Evolutionary conservation across 2,113 vertebrate species (phyloP), one percentile per base, ranked within the genome.

Genomic region (Gambusia holbrooki): DNA sequence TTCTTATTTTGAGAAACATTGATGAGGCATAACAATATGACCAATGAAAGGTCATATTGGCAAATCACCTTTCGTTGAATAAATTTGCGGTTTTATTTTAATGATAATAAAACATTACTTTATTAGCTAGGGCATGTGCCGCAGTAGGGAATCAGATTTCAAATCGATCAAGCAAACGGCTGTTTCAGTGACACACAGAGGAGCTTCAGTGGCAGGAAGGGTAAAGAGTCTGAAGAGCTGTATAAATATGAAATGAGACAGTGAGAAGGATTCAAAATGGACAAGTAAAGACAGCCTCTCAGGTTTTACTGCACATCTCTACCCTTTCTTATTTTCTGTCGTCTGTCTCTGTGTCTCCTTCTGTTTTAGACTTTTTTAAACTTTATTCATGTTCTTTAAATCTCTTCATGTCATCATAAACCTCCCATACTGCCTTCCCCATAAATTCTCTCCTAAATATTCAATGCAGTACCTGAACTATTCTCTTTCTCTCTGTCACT

Each of bases 191-290:
- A 15, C 14, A 84, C 84, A n/a, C 83, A 90, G 87, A 75, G 33
- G 84, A 66, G 83, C 92, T 82, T 79, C 74, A 92, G 88, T 83
- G 72, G 79, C 69, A 30, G 62, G 85, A 42, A 42, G 40, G 73
- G 81, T 80, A 81, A 87, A 84, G 82, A 86, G 84, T 88, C 40
- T 65, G 90, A 90, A 79, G 76, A 84, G 80, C 87, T 64, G 84
- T 85, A 87, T 82, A 79, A 84, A 85, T 77, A 54, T 69, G 40
- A 76, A 76, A 82, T 77, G 76, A 85, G 79, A 79, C 79, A 74
- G 69, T 22, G 68, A 84, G 86, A 86, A 67, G 86, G 89, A 92
- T 89, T 81, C 81, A 69, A 91, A 91, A 89, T 77, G 62, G 71
- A 75, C 74, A 66, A 69, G 80, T 69, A 42, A 80, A 83, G 76